A percentile compares a stretch with the other conserved stretches of the same genome.
These are phyloP conservation scores for Leucopsar rothschildi DNA, from an alignment of 2,113 vertebrate genomes.

Conservation along the genomic window DNA sequence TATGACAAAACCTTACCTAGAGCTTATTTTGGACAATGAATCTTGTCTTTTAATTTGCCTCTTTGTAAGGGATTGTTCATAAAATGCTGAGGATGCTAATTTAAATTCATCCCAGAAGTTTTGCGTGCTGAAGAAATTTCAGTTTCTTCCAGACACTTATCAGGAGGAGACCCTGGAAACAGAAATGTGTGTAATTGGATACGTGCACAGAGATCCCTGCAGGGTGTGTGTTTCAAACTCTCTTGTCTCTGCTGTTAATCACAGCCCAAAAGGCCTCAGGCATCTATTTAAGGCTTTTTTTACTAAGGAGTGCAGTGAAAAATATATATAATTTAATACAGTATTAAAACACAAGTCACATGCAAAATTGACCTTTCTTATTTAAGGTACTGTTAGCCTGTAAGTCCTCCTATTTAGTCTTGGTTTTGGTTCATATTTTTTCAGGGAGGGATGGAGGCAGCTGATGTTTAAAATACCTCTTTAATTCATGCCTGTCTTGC, in stretches of 20 bases:
- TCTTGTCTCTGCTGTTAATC: slow-evolving; percentile 14
- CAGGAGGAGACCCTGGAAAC: slow-evolving; percentile 15
- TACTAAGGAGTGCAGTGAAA: background rate
- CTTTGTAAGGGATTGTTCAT: background rate
- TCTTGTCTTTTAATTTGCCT: background rate
- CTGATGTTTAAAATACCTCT: background rate
- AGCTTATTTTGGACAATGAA: background rate
- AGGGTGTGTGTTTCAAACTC: slow-evolving; percentile 37
- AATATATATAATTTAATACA: background rate
- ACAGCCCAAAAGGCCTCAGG: background rate
- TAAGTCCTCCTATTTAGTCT: background rate
- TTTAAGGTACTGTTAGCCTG: background rate
- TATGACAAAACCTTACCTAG: background rate
- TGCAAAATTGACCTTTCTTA: background rate
- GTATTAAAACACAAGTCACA: background rate
- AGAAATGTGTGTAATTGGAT: background rate
- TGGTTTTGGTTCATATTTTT: background rate
- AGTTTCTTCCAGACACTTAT: slow-evolving; percentile 11
- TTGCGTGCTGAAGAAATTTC: background rate
- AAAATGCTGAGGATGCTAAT: background rate
- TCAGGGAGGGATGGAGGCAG: background rate
- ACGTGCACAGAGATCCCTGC: background rate
- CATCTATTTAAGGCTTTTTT: slow-evolving; percentile 21
- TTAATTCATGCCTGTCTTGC: background rate
- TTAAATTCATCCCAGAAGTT: background rate